Percentiles rank a stretch among this genome's conserved stretches.
phyloP scores from a whole-genome alignment of 2,797 vertebrate genomes.

The Lophotriccus pileatus region DNA sequence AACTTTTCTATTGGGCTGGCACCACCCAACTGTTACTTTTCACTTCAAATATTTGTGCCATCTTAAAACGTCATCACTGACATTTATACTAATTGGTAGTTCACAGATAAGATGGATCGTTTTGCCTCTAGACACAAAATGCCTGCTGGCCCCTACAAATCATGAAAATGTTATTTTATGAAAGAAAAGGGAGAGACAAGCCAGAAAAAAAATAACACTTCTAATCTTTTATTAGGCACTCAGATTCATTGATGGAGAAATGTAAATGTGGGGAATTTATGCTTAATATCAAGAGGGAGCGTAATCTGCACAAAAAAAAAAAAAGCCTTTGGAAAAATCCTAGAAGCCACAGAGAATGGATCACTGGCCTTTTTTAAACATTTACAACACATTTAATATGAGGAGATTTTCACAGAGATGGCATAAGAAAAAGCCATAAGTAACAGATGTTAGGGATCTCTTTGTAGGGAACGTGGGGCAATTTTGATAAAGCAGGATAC shows the following conservation, averaged over 20 bases:
- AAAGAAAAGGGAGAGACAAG: background rate
- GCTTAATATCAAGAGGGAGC: background rate
- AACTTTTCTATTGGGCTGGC: background rate
- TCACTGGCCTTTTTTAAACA: background rate
- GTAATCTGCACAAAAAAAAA: background rate
- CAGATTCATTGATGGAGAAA: background rate
- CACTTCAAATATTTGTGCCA: background rate
- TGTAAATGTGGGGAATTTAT: background rate
- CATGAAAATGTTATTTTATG: background rate
- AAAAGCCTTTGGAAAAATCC: background rate
- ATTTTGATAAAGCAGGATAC: background rate
- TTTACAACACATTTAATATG: background rate
- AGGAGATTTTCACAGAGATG: background rate
- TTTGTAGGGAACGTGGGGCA: background rate
- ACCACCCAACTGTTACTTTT: background rate
- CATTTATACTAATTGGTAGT: background rate
- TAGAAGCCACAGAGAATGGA: background rate
- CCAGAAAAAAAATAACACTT: background rate
- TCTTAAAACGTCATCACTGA: background rate
- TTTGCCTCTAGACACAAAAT: background rate
- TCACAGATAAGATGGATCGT: background rate
- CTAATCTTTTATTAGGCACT: background rate
- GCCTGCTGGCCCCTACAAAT: background rate
- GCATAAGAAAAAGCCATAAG: background rate
- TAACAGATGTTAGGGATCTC: background rate